Evolutionary conservation across 2,113 vertebrate genomes (phyloP).

Genomic region (Trematomus loennbergii): DNA sequence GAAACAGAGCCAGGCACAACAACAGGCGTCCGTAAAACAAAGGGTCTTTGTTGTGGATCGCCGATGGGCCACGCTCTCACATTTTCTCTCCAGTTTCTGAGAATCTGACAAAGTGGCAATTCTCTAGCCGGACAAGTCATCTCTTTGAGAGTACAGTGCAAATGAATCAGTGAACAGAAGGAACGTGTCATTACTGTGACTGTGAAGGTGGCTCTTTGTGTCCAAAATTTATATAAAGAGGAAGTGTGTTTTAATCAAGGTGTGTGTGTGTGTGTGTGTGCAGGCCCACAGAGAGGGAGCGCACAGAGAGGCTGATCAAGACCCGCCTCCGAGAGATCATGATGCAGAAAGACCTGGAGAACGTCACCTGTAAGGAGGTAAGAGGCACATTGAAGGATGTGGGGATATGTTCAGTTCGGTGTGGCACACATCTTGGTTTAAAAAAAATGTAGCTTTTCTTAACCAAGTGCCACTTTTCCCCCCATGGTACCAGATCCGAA

Average conservation of each 20-base stretch:
- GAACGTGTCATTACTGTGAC: neutral
- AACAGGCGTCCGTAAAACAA: constrained; percentile 49
- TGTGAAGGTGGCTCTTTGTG: constrained; percentile 32
- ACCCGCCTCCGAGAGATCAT: constrained; percentile 95
- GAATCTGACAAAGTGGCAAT: constrained; percentile 62
- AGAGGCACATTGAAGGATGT: constrained; percentile 59
- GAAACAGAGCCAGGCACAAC: constrained; percentile 50
- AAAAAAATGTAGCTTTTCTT: neutral
- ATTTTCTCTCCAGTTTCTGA: constrained; percentile 61
- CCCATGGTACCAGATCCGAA: constrained; percentile 88
- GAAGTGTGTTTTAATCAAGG: constrained; percentile 9
- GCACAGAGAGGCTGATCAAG: constrained; percentile 95
- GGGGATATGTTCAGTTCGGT: neutral
- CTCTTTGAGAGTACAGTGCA: constrained; percentile 46
- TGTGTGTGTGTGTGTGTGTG: constrained; percentile 37
- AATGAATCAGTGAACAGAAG: constrained; percentile 39
- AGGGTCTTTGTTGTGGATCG: constrained; percentile 55
- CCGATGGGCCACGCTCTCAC: constrained; percentile 16
- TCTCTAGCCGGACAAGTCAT: constrained; percentile 55
- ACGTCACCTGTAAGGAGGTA: constrained; percentile 98
- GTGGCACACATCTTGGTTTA: neutral
- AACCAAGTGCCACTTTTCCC: neutral
- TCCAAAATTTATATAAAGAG: neutral
- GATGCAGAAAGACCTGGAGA: constrained; percentile 99
- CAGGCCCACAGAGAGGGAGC: constrained; percentile 96